A percentile compares a stretch with the other conserved stretches of the same genome.
phyloP scores from a whole-genome alignment of 2,888 invertebrate genomes.

The Sceliomorpha sp. region DNA sequence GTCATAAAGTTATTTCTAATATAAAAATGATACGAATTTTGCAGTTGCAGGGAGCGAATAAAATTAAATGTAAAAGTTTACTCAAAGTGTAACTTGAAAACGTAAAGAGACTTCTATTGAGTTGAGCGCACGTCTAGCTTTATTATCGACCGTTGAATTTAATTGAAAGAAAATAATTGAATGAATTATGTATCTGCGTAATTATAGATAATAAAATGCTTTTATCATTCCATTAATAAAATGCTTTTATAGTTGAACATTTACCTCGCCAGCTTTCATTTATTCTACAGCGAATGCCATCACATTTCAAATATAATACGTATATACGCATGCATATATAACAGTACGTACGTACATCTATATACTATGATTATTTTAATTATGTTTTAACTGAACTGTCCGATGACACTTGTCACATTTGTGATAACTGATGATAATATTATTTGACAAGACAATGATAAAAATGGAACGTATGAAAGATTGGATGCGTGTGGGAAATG shows the following conservation, averaged over 20 bases:
- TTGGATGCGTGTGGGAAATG: too few relatives aligned
- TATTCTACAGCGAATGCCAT: slow-evolving; percentile 31
- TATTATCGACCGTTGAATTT: slow-evolving; percentile 51
- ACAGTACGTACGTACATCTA: background rate
- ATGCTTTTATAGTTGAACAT: slow-evolving; percentile 50
- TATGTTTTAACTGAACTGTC: too few relatives aligned
- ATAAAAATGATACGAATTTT: slow-evolving; percentile 42
- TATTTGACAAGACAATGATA: too few relatives aligned
- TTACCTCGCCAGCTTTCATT: slow-evolving; percentile 41
- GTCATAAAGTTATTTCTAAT: slow-evolving; percentile 3
- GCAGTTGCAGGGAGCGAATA: slow-evolving; percentile 36
- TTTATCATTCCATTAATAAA: slow-evolving; percentile 55
- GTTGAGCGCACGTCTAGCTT: slow-evolving; percentile 36
- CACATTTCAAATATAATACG: slow-evolving; percentile 30
- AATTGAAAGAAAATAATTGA: slow-evolving; percentile 55
- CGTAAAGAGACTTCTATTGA: slow-evolving; percentile 42
- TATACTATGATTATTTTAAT: slow-evolving; percentile 7
- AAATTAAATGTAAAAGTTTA: slow-evolving; percentile 49
- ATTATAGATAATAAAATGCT: slow-evolving; percentile 52
- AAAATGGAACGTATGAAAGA: too few relatives aligned
- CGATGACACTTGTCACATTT: too few relatives aligned
- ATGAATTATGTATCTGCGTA: slow-evolving; percentile 49
- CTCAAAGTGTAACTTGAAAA: slow-evolving; percentile 45
- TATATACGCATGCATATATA: slow-evolving; percentile 28
- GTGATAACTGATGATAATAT: too few relatives aligned